Evolutionary conservation across 2,797 vertebrate genomes (phyloP).

Genomic region (Siniperca scherzeri): DNA sequence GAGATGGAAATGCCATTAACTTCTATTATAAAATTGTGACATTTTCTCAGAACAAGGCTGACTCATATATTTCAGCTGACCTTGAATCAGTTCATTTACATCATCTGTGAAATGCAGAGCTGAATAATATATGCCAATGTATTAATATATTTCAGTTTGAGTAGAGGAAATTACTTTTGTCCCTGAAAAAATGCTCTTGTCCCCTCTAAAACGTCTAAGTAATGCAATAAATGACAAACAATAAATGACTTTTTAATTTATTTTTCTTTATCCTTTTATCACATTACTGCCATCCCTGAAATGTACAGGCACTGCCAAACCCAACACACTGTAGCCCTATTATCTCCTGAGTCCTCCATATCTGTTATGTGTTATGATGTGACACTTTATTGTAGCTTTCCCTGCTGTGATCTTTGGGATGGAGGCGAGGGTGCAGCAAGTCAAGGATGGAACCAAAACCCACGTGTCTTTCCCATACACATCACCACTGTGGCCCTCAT

Average conservation of each 20-base stretch:
- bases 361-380: constrained; percentile 11
- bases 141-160: constrained; percentile 23
- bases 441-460: constrained; percentile 16
- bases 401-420: constrained; percentile 33
- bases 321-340: background rate
- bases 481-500: constrained; percentile 53
- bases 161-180: constrained; percentile 35
- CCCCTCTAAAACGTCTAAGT: constrained; percentile 19
- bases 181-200: constrained; percentile 48
- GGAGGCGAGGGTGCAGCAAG: constrained; percentile 26
- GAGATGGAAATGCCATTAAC: background rate
- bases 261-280: constrained; percentile 13
- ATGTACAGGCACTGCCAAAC: constrained; percentile 19
- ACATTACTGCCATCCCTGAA: constrained; percentile 28
- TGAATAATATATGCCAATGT: constrained; percentile 17
- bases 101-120: constrained; percentile 21
- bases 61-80: background rate
- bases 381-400: constrained; percentile 17
- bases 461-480: constrained; percentile 9
- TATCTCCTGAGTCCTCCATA: constrained; percentile 33
- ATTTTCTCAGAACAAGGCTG: constrained; percentile 6
- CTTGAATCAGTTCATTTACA: constrained; percentile 16
- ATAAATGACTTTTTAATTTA: constrained; percentile 1
- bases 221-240: constrained; percentile 30
- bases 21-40: background rate